A percentile compares a stretch with the other conserved stretches of the same genome.
These are phyloP conservation scores for Anarhynchus alexandrinus DNA, from an alignment of 2,113 vertebrate species.

Conservation along the genomic window DNA sequence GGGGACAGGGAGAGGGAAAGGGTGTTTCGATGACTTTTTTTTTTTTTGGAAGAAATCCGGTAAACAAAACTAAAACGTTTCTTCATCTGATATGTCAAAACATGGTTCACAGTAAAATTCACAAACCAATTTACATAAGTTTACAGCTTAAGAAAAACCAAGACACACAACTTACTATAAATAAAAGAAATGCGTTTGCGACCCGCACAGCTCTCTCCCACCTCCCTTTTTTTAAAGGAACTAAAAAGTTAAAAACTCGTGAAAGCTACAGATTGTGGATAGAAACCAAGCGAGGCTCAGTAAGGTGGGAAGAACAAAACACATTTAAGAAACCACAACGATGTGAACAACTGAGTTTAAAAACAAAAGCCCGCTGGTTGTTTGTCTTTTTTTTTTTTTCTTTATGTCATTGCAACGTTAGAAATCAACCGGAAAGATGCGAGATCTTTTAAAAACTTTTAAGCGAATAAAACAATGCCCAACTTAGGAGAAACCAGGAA, in stretches of 20 bases:
- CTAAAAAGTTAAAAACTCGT: conserved; percentile 22
- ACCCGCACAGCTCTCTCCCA: conserved; percentile 79
- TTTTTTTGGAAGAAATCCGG: conserved; percentile 32
- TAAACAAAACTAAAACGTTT: conserved; percentile 70
- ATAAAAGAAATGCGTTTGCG: conserved; percentile 87
- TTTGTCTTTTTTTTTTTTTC: not conserved
- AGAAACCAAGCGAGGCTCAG: conserved; percentile 72
- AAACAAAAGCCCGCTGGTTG: not conserved
- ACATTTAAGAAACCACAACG: conserved; percentile 14
- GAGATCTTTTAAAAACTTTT: conserved; percentile 4
- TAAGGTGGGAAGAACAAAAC: conserved; percentile 36
- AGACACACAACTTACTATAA: conserved; percentile 84
- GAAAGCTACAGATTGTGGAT: conserved; percentile 73
- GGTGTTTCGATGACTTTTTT: not conserved
- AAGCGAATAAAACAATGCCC: conserved; percentile 25
- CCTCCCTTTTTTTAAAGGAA: conserved; percentile 58
- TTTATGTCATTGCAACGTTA: conserved; percentile 55
- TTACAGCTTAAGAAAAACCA: conserved; percentile 76
- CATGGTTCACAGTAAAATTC: conserved; percentile 80
- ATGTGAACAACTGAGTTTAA: not conserved
- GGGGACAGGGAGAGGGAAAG: not conserved
- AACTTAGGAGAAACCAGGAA: conserved; percentile 6
- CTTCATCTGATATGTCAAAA: conserved; percentile 80
- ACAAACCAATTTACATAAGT: conserved; percentile 80
- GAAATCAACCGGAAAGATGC: conserved; percentile 50